Evolutionary conservation across 2,888 invertebrate genomes (phyloP), one percentile per base, ranked within the genome.

Genomic region (Vandiemenella viatica): DNA sequence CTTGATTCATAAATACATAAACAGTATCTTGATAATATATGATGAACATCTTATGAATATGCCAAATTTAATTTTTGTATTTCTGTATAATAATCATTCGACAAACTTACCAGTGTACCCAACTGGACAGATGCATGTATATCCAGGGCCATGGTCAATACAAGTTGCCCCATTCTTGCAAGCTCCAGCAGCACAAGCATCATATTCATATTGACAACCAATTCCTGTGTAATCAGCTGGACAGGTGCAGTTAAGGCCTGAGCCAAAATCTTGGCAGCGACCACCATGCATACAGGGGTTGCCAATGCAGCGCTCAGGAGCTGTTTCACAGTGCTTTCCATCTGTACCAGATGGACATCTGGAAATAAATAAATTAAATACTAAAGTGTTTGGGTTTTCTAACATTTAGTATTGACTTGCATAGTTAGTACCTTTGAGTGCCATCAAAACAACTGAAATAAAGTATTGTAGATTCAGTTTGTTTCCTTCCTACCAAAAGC

Each of bases 211-310:
- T 65, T 92, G 90, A 60, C 92, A 93, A 10, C 92, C 92, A 55
- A 91, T 79, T 46, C 90, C 90, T 5, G 84, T 77, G 61, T 77
- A 90, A 60, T 90, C 89, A 42, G 75, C 73, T 0, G 90, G 82
- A 60, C 95, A 96, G 4, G 92, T 84, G 61, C 95, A 96, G 65
- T 95, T 95, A 8, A 95, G 72, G 2, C 92, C 91, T 1, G 91
- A 92, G 5, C 95, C 95, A 60, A 88, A 95, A 65, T 95, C 95
- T 68, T 90, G 90, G 60, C 95, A 96, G 63, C 84, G 84, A 46
- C 95, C 95, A 42, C 86, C 89, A 61, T 96, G 93, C 88, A 92
- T 92, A 63, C 95, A 96, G 4, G 91, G 91, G 60, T 83, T 83
- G 20, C 91, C 91, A 52, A 91, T 86, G 63, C 91, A 91, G 55